Evolutionary conservation across 2,113 vertebrate species (phyloP).

Genomic region (Synchiropus splendidus): DNA sequence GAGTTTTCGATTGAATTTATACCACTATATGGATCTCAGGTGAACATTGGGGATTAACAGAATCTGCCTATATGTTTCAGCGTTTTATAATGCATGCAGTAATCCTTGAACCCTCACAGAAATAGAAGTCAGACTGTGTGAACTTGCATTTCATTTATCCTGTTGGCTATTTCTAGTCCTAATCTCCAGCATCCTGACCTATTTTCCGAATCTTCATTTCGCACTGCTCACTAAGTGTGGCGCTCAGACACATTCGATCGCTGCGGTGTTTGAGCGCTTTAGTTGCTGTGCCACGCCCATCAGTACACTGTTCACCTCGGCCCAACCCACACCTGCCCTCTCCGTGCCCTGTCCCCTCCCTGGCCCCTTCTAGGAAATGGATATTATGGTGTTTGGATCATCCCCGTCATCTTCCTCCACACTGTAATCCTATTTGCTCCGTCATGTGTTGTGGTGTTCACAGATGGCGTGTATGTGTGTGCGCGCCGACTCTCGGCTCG

Average conservation of each 20-base stretch:
- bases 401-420: constrained; percentile 54
- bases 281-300: constrained; percentile 24
- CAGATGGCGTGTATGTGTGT: constrained; percentile 50
- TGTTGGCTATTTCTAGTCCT: constrained; percentile 32
- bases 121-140: constrained; percentile 26
- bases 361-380: constrained; percentile 44
- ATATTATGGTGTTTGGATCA: constrained; percentile 66
- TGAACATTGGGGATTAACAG: too few species aligned
- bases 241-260: too few species aligned
- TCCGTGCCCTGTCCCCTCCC: constrained; percentile 16
- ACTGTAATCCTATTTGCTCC: constrained; percentile 70
- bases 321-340: constrained; percentile 26
- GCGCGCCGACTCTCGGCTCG: constrained; percentile 15
- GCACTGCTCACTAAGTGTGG: constrained; percentile 45
- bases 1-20: too few species aligned
- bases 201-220: constrained; percentile 47
- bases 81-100: too few species aligned
- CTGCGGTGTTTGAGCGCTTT: constrained; percentile 56
- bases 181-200: constrained; percentile 46
- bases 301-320: constrained; percentile 28
- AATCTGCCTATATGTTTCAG: too few species aligned
- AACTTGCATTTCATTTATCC: constrained; percentile 45
- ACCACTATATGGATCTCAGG: too few species aligned
- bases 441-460: constrained; percentile 64
- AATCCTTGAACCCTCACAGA: too few species aligned